Evolutionary conservation across 2,113 vertebrate species (phyloP), one percentile per base, ranked within the genome.

Genomic region (Spermophilus dauricus): DNA sequence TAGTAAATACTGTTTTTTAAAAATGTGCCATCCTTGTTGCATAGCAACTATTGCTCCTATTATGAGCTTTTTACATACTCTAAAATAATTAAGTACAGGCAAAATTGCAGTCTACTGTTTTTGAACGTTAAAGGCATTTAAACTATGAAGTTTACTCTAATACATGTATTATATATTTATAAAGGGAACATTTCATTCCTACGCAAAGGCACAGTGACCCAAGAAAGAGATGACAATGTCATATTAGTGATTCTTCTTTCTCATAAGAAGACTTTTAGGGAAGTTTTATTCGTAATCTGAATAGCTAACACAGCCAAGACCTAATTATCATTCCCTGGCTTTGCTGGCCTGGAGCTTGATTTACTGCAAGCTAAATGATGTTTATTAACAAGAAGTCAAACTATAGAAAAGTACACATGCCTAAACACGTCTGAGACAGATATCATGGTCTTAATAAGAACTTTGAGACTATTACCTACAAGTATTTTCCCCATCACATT

Each of bases 121-220:
- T 89, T 76, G 22, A 95, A 97, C 86, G 39, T 81, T 93, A 78
- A 90, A 97, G 93, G 37, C 42, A 28, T 48, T 85, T 75, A 94
- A 96, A 84, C 78, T 45, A 78, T 91, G 34, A 86, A 89, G 45
- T 90, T 95, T 94, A 78, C 88, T 96, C 96, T 91, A 89, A 90
- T 92, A 42, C 58, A 85, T 58, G 26, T 85, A 89, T 81, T 95
- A 69, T 91, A 91, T 58, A 82, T 94, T 97, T 97, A 72, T 67
- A 92, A 97, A 91, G 34, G 93, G 96, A 95, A 96, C 85, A 95
- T 67, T 88, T 97, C 51, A 75, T 85, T 67, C 96, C 95, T 93
- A 96, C 1, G 39, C 97, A 95, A 85, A 97, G 96, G 95, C 98
- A 98, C 87, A 48, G 22, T 97, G 98, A 97, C 95, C 98, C 94